Evolutionary conservation across 2,888 invertebrate species (phyloP).

Genomic region (Eupithecia dodoneata): DNA sequence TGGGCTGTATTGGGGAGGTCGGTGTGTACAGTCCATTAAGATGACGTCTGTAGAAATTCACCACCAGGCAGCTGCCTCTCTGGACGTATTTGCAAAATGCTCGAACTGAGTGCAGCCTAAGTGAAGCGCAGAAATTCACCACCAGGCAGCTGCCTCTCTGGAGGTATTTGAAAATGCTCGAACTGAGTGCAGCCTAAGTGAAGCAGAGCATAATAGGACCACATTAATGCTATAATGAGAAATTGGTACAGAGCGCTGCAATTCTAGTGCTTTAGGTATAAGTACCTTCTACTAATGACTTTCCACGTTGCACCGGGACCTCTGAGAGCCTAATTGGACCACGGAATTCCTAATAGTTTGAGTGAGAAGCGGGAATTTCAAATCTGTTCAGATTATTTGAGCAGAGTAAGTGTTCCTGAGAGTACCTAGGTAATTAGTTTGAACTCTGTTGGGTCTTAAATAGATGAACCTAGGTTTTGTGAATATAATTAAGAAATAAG

Average conservation of each 20-base stretch:
- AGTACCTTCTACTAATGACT: constrained; percentile 9
- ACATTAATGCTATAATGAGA: constrained; percentile 29
- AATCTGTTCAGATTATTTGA: background rate
- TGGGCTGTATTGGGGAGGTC: background rate
- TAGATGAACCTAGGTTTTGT: too few relatives aligned
- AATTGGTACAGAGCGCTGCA: constrained; percentile 16
- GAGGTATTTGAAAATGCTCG: background rate
- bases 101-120: constrained; percentile 1
- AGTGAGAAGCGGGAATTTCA: background rate
- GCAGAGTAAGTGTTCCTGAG: too few relatives aligned
- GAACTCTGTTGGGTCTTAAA: too few relatives aligned
- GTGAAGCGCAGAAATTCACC: background rate
- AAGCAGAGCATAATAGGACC: constrained; percentile 12
- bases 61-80: background rate
- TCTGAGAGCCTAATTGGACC: background rate
- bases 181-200: constrained; percentile 10
- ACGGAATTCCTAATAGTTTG: background rate
- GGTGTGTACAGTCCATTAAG: background rate
- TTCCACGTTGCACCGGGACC: constrained; percentile 12
- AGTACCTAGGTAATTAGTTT: too few relatives aligned
- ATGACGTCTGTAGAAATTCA: background rate
- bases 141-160: background rate
- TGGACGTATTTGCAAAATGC: background rate
- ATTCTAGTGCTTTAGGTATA: constrained; percentile 14
- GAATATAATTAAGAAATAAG: too few relatives aligned